Conservation (phyloP, 1,140 invertebrate genomes). For the Mercenaria mercenaria region DNA sequence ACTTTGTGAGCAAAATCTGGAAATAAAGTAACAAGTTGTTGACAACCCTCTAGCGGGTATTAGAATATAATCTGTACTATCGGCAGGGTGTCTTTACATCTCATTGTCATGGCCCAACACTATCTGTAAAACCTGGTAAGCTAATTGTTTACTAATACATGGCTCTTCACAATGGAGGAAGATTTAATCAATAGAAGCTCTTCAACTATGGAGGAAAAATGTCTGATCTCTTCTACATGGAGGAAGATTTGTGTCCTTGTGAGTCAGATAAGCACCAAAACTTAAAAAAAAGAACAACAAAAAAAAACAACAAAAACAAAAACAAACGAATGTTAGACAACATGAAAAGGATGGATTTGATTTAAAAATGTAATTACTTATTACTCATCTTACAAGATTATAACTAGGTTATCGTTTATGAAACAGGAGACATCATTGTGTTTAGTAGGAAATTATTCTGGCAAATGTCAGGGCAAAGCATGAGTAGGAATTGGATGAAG, state of each 20-base stretch:
- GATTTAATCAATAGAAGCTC: slow-evolving; percentile 22
- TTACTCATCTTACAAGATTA: no score
- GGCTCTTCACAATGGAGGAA: slow-evolving; percentile 43
- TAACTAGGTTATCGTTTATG: no score
- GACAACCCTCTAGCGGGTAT: slow-evolving; percentile 23
- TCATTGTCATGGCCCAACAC: not conserved
- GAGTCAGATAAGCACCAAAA: slow-evolving; percentile 32
- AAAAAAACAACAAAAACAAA: no score
- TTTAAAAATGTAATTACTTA: no score
- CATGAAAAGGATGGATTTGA: no score
- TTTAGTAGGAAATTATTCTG: no score
- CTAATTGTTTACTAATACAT: slow-evolving; percentile 57
- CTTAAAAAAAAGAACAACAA: slow-evolving; percentile 10
- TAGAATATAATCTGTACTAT: slow-evolving; percentile 34
- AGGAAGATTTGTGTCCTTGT: slow-evolving; percentile 4
- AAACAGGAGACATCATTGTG: no score
- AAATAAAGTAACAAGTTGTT: slow-evolving; percentile 25
- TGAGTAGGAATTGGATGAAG: no score
- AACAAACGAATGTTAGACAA: no score
- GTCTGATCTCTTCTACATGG: not conserved
- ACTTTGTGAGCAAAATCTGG: not conserved
- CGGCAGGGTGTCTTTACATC: slow-evolving; percentile 33
- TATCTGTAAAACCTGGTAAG: not conserved
- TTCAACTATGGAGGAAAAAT: slow-evolving; percentile 7
- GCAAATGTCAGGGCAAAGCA: no score